Evolutionary conservation across 2,888 invertebrate species (phyloP), one percentile per base, ranked within the genome.

Genomic region (Folsomia candida): DNA sequence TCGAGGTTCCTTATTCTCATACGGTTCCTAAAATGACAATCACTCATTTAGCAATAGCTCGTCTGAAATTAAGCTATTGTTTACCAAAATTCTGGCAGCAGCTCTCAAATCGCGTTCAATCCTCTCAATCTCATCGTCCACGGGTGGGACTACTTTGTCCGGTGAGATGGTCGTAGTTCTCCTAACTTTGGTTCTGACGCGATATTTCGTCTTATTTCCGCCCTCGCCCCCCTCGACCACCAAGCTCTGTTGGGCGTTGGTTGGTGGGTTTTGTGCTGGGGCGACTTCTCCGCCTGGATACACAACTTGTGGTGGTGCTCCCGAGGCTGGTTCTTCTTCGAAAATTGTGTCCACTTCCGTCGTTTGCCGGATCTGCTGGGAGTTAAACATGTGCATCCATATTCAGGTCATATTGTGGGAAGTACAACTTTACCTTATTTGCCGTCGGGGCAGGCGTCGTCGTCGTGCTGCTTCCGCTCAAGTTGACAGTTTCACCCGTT

Each of bases 91-190:
- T 58, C 70, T 74, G 0, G 76, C 80, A 1, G 70, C 69, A 1
- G 47, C 68, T 9, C 70, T 67, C 24, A 80, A 29, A 11, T 78
- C 76, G 28, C 75, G 66, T 57, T 76, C 77, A 51, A 76, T 25
- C 37, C 64, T 67, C 47, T 72, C 70, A 54, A 78, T 59, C 28
- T 78, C 77, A 18, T 78, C 78, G 51, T 79, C 79, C 24, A 72
- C 27, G n/a, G 63, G 26, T 2, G 26, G 1, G 1, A 47, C 29
- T 1, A 20, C 29, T 20, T 51, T 58, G 18, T 70, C 20, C 2
- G 68, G 68, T 24, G 57, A 2, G 1, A 27, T 27, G 0, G 70
- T 71, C 20, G 71, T 26, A 6, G 26, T 28, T 1, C 61, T 22
- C 27, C 54, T 62, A 28, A 64, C 60, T 29, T 65, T 37, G 14